phyloP scores from a whole-genome alignment of 2,113 vertebrate genomes.

The Neoarius graeffei region DNA sequence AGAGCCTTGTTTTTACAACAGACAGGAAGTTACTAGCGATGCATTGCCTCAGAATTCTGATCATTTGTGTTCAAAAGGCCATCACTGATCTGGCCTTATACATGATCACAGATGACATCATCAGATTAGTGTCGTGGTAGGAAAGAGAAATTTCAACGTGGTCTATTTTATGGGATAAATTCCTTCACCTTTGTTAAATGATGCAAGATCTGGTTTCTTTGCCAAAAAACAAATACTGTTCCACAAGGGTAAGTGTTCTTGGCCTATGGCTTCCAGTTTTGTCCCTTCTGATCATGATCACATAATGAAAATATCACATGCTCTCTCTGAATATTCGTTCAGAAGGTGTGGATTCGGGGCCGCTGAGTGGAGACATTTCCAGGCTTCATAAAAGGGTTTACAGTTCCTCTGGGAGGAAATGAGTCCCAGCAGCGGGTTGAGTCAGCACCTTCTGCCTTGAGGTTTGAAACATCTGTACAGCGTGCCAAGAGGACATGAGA shows the following conservation, averaged over 20 bases:
- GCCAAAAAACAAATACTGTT: background rate
- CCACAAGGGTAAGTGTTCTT: background rate
- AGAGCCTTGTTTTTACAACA: background rate
- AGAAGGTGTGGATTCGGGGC: conserved; percentile 31
- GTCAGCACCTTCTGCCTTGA: conserved; percentile 28
- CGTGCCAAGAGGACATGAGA: conserved; percentile 11
- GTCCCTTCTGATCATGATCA: background rate
- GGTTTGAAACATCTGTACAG: conserved; percentile 30
- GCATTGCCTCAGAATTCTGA: background rate
- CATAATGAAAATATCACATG: conserved; percentile 10
- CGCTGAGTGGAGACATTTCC: conserved; percentile 28
- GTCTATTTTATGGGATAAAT: background rate
- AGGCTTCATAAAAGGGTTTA: conserved; percentile 44
- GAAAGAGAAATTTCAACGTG: background rate
- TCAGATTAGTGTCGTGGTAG: background rate
- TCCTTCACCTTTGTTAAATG: background rate
- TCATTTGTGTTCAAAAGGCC: background rate
- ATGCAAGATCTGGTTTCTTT: background rate
- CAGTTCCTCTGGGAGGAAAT: conserved; percentile 47
- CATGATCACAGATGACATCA: background rate
- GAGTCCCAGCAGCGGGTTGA: conserved; percentile 35
- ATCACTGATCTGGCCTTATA: background rate
- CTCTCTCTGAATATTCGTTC: conserved; percentile 9
- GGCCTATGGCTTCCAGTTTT: background rate
- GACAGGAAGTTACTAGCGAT: background rate